Conservation (phyloP, 2,888 invertebrate genomes). For the Harpalus rufipes region DNA sequence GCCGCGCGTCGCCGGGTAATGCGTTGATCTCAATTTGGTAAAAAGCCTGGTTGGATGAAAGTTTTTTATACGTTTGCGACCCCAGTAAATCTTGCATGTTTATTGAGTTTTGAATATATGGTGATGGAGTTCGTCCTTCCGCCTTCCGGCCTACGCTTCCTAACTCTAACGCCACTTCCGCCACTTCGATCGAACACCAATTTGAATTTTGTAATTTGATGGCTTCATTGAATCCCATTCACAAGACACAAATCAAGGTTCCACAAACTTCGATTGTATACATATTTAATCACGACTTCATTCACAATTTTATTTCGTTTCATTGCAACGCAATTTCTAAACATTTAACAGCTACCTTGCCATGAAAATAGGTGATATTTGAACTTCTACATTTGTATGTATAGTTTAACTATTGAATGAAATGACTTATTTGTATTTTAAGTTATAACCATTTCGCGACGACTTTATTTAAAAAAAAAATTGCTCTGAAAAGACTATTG, state of each 20-base stretch:
- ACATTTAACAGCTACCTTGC: no score
- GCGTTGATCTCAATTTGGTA: conserved; percentile 64
- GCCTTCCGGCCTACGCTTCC: conserved; percentile 21
- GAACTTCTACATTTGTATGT: no score
- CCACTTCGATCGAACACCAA: conserved; percentile 31
- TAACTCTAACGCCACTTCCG: conserved; percentile 13
- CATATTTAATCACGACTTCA: not conserved
- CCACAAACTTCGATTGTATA: not conserved
- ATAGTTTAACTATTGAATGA: no score
- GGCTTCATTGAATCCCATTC: conserved; percentile 36
- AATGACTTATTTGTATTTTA: no score
- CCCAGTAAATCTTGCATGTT: conserved; percentile 66
- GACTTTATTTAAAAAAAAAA: no score
- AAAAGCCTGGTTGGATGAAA: conserved; percentile 56
- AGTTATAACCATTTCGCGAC: no score
- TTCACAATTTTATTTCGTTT: no score
- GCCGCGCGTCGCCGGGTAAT: conserved; percentile 13
- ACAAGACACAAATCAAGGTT: not conserved
- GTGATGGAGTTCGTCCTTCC: conserved; percentile 55
- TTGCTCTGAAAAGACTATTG: no score
- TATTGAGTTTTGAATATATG: conserved; percentile 66
- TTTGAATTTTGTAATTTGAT: conserved; percentile 55
- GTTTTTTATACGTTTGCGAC: conserved; percentile 60
- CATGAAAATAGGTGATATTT: no score
- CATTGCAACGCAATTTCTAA: no score